These are phyloP conservation scores for Drosophila ogumai DNA, from an alignment of 1,140 invertebrate species.

Conservation along the genomic window DNA sequence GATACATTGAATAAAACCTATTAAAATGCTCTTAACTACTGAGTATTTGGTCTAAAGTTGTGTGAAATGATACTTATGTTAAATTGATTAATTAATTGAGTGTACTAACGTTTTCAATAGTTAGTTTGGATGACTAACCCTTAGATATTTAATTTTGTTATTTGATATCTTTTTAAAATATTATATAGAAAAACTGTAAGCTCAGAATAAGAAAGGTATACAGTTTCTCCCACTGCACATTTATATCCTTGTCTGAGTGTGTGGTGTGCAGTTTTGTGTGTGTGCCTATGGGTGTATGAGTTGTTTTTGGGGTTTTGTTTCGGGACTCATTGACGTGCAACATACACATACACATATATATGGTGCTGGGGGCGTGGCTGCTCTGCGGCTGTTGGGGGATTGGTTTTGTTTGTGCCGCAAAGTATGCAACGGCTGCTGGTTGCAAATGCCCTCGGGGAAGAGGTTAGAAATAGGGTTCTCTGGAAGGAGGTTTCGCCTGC, in stretches of 20 bases:
- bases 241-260: slow-evolving; percentile 12
- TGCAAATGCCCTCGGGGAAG: slow-evolving; percentile 29
- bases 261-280: slow-evolving; percentile 20
- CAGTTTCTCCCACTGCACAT: slow-evolving; percentile 1
- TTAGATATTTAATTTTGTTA: no score
- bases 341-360: slow-evolving; percentile 28
- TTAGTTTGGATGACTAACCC: neutral
- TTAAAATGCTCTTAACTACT: neutral
- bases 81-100: neutral
- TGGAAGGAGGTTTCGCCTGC: neutral
- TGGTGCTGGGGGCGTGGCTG: slow-evolving; percentile 25
- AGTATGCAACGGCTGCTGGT: slow-evolving; percentile 57
- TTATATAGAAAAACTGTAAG: no score
- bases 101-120: neutral
- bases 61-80: neutral
- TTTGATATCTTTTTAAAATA: no score
- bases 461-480: neutral
- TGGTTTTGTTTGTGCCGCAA: slow-evolving; percentile 57
- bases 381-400: slow-evolving; percentile 41
- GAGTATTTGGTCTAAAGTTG: neutral
- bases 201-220: no score
- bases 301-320: slow-evolving; percentile 74
- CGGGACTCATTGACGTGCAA: slow-evolving; percentile 77
- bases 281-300: slow-evolving; percentile 42
- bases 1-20: neutral